phyloP scores from a whole-genome alignment of 1,140 invertebrate species.

The Calliphora vicina region DNA sequence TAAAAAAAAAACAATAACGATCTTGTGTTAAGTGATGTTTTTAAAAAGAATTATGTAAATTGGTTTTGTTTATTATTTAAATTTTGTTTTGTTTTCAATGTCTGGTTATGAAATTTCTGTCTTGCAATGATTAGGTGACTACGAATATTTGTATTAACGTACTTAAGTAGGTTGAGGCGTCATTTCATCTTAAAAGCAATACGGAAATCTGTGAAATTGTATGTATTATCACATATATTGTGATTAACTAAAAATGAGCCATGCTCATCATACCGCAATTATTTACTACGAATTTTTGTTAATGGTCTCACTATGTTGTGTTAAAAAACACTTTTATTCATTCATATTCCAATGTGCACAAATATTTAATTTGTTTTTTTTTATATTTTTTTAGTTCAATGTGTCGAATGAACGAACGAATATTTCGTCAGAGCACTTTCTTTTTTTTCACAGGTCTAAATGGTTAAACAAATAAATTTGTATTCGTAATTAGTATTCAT shows the following conservation, averaged over 20 bases:
- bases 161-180: neutral
- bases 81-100: neutral
- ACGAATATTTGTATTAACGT: neutral
- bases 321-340: neutral
- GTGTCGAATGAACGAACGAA: neutral
- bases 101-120: neutral
- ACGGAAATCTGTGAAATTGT: neutral
- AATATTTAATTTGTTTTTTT: neutral
- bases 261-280: neutral
- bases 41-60: neutral
- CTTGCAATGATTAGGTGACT: neutral
- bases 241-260: neutral
- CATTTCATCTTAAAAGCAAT: neutral
- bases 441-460: conserved; percentile 24
- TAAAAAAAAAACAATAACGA: neutral
- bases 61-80: neutral
- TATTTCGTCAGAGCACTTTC: conserved; percentile 29
- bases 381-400: neutral
- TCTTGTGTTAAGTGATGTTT: neutral
- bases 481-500: conserved; percentile 22
- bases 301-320: neutral
- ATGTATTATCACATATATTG: neutral
- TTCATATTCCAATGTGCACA: neutral
- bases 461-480: conserved; percentile 24
- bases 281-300: neutral